Base-by-base conservation (phyloP, 2,113 vertebrate genomes). In the Gnathonemus echidnorhynchus region DNA sequence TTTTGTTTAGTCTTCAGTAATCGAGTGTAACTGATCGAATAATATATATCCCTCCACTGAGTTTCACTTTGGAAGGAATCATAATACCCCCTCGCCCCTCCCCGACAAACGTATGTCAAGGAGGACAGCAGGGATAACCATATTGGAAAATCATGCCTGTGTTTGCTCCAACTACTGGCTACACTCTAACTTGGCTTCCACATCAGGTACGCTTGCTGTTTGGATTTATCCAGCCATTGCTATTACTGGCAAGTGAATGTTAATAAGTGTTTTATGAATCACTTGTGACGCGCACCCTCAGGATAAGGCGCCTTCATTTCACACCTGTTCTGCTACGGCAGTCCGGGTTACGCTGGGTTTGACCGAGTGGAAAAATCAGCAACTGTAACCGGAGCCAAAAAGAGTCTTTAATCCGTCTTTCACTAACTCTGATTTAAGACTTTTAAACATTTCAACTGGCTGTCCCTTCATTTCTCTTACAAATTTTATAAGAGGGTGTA, bases 81-180 rank as follows among this genome's bases (percentile, higher is more conserved):
- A 24, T 85, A 85, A 48, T 39, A 46, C 27, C 50, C 86, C 24
- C 86, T 5, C 48, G 9, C 7, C 3, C 24, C 24, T n/a, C 46
- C 84, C 84, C 24, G 5, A 80, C 35, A 13, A 48, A 86, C 84
- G 5, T n/a, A 86, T 31, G 48, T 48, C 9, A 50, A 48, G 24
- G 50, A 87, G 86, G 86, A 52, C 86, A 56, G 50, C 27, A 19
- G n/a, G 49, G 86, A 56, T 53, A 48, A 53, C n/a, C n/a, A 17
- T 87, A 53, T 56, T 87, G 86, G 86, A 87, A 87, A 88, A 88
- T 66, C 56, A 66, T 88, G 56, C 56, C 53, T 88, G 87, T 66
- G 39, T 50, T 88, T 35, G 35, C 49, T 66, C 35, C 66, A 19
- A 31, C 87, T 88, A 42, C 56, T 88, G 53, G 35, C 56, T 45